phyloP scores from a whole-genome alignment of 2,797 vertebrate species.

The Urosaurus nigricauda region DNA sequence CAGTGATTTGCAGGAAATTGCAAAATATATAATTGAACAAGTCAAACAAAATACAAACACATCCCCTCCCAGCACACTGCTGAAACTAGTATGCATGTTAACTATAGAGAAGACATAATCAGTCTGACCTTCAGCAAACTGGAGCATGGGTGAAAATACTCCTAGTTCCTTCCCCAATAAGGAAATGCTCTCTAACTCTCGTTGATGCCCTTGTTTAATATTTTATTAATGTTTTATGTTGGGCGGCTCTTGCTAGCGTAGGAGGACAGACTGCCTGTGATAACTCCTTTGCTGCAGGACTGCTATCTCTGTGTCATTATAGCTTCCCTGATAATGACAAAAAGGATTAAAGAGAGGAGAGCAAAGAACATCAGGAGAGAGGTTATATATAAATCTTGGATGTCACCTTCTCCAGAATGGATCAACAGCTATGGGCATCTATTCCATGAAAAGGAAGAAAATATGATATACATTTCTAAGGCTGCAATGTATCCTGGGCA shows the following conservation, averaged over 20 bases:
- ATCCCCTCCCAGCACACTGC: neutral
- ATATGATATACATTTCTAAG: neutral
- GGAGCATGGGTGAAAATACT: neutral
- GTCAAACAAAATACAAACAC: neutral
- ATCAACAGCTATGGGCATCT: neutral
- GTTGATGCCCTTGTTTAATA: neutral
- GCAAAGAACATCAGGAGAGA: neutral
- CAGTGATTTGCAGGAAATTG: slow-evolving; percentile 25
- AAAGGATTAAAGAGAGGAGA: slow-evolving; percentile 36
- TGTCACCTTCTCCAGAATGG: slow-evolving; percentile 21
- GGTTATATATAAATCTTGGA: slow-evolving; percentile 12
- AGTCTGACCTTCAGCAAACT: slow-evolving; percentile 13
- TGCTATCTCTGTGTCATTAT: slow-evolving; percentile 18
- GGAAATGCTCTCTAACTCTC: neutral
- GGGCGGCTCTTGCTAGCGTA: neutral
- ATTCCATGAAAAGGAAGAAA: neutral
- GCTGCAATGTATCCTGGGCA: neutral
- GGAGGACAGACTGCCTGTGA: slow-evolving; percentile 29
- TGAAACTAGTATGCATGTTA: slow-evolving; percentile 7
- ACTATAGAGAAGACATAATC: neutral
- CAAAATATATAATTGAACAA: slow-evolving; percentile 20
- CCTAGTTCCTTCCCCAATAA: neutral
- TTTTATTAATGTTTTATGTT: slow-evolving; percentile 30
- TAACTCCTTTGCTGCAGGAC: slow-evolving; percentile 33
- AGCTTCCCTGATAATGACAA: slow-evolving; percentile 20